phyloP scores from a whole-genome alignment of 2,113 vertebrate species.

The Gallinago paraguaiae region DNA sequence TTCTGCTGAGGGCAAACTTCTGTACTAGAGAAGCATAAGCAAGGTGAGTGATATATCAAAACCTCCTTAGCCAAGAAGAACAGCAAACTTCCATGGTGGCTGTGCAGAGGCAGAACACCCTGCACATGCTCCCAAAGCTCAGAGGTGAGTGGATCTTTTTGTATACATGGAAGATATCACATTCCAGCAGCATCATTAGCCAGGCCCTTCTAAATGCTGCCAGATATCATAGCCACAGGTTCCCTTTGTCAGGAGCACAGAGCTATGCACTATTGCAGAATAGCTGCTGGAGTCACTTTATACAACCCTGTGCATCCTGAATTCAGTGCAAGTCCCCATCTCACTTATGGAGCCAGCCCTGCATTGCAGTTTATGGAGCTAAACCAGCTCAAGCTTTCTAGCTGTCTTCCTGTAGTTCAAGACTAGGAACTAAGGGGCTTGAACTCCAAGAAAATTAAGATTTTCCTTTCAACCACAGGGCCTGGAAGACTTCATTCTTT shows the following conservation, averaged over 20 bases:
- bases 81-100: background rate
- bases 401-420: background rate
- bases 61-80: background rate
- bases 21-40: background rate
- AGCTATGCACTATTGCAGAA: fast-evolving
- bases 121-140: background rate
- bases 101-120: background rate
- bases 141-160: background rate
- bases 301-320: background rate
- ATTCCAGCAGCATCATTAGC: background rate
- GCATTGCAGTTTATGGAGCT: background rate
- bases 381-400: background rate
- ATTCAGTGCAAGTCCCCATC: background rate
- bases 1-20: background rate
- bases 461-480: background rate
- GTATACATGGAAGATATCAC: background rate
- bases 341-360: background rate
- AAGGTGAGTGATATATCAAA: background rate
- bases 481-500: background rate
- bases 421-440: background rate
- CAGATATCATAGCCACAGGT: fast-evolving
- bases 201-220: background rate
- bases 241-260: background rate
- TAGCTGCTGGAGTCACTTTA: background rate
- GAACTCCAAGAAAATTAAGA: background rate